Evolutionary conservation across 2,113 vertebrate species (phyloP).

Genomic region (Menidia beryllina): DNA sequence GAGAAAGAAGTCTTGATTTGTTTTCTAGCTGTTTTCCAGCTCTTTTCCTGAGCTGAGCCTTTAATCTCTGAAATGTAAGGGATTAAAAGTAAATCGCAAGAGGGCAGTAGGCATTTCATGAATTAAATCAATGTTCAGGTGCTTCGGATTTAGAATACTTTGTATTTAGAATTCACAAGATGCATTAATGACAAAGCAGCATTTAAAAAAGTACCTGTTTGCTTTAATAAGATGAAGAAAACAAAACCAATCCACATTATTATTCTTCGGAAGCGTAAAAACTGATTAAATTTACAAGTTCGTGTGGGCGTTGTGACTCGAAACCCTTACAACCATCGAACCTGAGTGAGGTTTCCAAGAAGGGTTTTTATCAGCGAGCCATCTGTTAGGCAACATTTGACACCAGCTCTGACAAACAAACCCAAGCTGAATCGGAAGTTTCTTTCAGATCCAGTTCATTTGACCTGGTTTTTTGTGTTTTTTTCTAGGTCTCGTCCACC

Average conservation of each 20-base stretch:
- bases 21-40: background rate
- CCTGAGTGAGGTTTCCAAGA: background rate
- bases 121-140: too few species aligned
- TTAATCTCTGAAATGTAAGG: background rate
- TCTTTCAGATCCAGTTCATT: background rate
- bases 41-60: background rate
- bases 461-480: background rate
- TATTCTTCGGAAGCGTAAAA: too few species aligned
- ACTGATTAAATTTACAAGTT: too few species aligned
- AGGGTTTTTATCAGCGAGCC: constrained; percentile 26
- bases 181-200: too few species aligned
- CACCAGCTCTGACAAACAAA: background rate
- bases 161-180: too few species aligned
- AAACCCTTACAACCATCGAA: constrained; percentile 7
- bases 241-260: background rate
- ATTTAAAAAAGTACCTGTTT: background rate
- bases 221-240: background rate
- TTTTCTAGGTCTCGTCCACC: constrained; percentile 50
- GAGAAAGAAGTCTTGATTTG: background rate
- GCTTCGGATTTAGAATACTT: too few species aligned
- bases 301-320: background rate
- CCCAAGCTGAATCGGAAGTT: background rate
- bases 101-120: too few species aligned
- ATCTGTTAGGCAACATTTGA: constrained; percentile 11
- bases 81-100: background rate